phyloP scores from a whole-genome alignment of 1,140 invertebrate genomes.

The Yoshiicerus persimilis region DNA sequence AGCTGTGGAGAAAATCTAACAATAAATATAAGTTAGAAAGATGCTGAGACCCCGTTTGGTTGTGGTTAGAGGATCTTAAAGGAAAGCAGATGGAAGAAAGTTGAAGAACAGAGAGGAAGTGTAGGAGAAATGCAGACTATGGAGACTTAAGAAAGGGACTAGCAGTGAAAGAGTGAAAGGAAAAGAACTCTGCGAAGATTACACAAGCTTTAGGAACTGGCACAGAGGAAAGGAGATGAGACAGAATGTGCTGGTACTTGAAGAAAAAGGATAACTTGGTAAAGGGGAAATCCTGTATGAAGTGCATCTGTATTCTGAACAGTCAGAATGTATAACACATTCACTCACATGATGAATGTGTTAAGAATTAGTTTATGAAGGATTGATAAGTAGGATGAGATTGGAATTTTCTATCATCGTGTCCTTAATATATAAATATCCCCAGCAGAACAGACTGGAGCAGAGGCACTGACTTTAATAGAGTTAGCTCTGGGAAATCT shows the following conservation, averaged over 20 bases:
- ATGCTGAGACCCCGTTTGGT: too few species aligned
- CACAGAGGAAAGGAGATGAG: neutral
- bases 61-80: neutral
- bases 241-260: neutral
- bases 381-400: slow-evolving; percentile 24
- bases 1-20: neutral
- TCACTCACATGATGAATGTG: slow-evolving; percentile 26
- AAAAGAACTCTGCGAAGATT: neutral
- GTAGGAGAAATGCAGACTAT: neutral
- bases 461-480: neutral
- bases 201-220: neutral
- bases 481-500: neutral
- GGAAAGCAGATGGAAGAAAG: neutral
- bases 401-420: slow-evolving; percentile 10
- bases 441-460: neutral
- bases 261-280: neutral
- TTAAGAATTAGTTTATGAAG: slow-evolving; percentile 27
- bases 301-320: neutral
- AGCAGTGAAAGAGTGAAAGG: neutral
- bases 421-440: too few species aligned
- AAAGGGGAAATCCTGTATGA: neutral
- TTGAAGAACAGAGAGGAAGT: neutral
- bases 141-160: neutral
- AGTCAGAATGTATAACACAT: neutral
- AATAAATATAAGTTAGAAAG: neutral